Base-by-base conservation (phyloP, 2,888 invertebrate genomes). In the Dendrolimus pini region DNA sequence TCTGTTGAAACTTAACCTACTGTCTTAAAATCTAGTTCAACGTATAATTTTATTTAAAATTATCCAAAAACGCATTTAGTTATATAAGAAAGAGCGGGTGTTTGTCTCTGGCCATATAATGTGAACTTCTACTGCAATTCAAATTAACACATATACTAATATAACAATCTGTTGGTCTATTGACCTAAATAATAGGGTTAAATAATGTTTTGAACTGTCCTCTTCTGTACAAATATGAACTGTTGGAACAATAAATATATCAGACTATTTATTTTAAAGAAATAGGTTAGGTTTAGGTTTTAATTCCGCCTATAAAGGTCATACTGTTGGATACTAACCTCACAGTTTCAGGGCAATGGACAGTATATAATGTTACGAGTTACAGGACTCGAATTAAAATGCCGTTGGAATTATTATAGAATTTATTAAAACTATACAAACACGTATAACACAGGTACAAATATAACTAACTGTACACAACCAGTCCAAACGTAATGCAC, bases 1-100 rank as follows among this genome's bases (percentile, higher is more conserved):
- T 47, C 47, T 47, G 47, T 47, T 47, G 47, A 10, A 47, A 47
- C 12, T 47, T 47, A 47, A 47, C 47, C 47, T 47, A 47, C 47
- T 47, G 47, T 47, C 12, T 47, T 47, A 47, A 47, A 47, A 47
- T 47, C 47, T 47, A 47, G 47, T 10, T 8, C 47, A 47, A 47
- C 9, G 47, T 47, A 47, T 47, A 10, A 47, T 10, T 47, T 47
- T 10, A 47, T 47, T 47, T 47, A 47, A 47, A 47, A 8, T 10
- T 47, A 47, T 10, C 47, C 47, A 47, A 47, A 47, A 47, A 47
- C 9, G 12, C 30, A 75, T 75, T 74, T 66, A 74, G 59, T 70
- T 74, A 68, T 47, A 47, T 47, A 47, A 47, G 47, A 47, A 47
- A 2, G 8, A 30, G 30, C 30, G 30, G 30, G 3, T 47, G 47